Evolutionary conservation across 2,888 invertebrate species (phyloP).

Genomic region (Linyphia triangularis): DNA sequence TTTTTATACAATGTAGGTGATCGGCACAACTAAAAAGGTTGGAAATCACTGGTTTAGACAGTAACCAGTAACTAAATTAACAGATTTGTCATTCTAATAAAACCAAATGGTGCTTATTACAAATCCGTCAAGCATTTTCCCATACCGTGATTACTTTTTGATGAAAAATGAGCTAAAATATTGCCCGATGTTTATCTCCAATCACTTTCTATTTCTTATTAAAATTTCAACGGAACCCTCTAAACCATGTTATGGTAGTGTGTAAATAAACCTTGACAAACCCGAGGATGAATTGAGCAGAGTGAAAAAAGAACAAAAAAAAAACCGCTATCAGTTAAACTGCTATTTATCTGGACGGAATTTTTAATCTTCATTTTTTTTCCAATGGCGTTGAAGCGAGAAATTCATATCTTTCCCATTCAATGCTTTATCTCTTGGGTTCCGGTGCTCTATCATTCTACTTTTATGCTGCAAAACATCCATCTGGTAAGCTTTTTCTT

Average conservation of each 20-base stretch:
- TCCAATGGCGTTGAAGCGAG: slow-evolving; percentile 25
- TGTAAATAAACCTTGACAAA: slow-evolving; percentile 41
- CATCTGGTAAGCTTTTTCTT: slow-evolving; percentile 66
- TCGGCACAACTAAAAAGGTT: too few relatives aligned
- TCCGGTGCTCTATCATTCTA: slow-evolving; percentile 67
- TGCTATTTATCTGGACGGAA: slow-evolving; percentile 44
- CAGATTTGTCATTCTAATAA: too few relatives aligned
- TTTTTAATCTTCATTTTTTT: slow-evolving; percentile 66
- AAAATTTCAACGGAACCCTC: background rate
- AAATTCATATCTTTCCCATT: slow-evolving; percentile 72
- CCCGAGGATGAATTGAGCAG: slow-evolving; percentile 10
- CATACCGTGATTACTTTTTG: too few relatives aligned
- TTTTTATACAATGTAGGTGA: too few relatives aligned
- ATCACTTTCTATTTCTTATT: background rate
- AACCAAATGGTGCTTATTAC: too few relatives aligned
- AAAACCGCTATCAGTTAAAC: slow-evolving; percentile 37
- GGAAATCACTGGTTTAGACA: too few relatives aligned
- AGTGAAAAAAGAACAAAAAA: background rate
- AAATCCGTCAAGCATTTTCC: too few relatives aligned
- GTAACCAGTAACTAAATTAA: too few relatives aligned
- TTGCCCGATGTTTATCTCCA: background rate
- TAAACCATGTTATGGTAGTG: background rate
- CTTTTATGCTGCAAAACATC: slow-evolving; percentile 58
- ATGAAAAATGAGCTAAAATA: background rate
- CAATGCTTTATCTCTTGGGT: slow-evolving; percentile 65